Evolutionary conservation across 2,113 vertebrate species (phyloP).

Genomic region (Ramphastos sulfuratus): DNA sequence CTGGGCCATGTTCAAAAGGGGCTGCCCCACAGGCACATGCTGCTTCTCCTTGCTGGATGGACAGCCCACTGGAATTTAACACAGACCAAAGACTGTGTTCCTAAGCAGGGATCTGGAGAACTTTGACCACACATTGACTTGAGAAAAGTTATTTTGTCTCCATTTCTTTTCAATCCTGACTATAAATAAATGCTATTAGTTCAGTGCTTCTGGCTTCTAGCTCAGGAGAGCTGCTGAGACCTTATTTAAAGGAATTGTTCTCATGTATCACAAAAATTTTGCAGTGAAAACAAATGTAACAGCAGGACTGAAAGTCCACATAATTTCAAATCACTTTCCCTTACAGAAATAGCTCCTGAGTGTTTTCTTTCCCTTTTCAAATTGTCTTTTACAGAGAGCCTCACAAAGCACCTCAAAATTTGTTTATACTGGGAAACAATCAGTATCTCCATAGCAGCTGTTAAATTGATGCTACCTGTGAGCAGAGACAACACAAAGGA

Average conservation of each 20-base stretch:
- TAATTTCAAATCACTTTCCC: not conserved
- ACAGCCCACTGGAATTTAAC: not conserved
- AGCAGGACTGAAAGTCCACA: not conserved
- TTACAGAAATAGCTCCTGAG: conserved; percentile 9
- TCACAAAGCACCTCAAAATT: not conserved
- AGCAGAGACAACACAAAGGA: not conserved
- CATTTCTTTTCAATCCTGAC: conserved; percentile 27
- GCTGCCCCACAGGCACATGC: not conserved
- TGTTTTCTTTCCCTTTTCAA: not conserved
- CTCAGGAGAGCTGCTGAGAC: not conserved
- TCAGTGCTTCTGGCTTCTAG: not conserved
- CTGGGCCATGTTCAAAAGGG: not conserved
- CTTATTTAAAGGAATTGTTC: conserved; percentile 9
- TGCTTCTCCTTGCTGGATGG: not conserved
- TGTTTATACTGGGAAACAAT: not conserved
- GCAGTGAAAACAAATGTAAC: not conserved
- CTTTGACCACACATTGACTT: not conserved
- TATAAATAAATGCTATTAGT: conserved; percentile 32
- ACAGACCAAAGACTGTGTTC: not conserved
- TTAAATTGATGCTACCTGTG: not conserved
- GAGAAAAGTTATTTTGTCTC: not conserved
- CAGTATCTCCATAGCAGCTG: not conserved
- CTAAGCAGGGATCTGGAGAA: not conserved
- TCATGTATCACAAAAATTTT: not conserved
- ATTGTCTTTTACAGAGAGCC: not conserved